Evolutionary conservation across 2,888 invertebrate species (phyloP).

Genomic region (Catonia carolina): DNA sequence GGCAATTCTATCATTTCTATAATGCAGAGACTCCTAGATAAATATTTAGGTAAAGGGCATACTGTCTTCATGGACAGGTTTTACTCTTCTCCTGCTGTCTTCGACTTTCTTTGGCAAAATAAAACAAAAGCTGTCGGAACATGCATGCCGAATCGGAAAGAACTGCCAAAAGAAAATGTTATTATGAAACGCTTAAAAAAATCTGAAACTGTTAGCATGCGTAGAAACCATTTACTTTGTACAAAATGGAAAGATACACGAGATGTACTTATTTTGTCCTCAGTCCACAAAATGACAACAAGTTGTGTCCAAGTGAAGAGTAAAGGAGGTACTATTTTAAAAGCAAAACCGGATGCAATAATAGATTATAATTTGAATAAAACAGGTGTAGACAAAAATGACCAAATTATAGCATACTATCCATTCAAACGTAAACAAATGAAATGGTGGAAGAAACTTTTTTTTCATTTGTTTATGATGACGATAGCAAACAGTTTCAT

Average conservation of each 20-base stretch:
- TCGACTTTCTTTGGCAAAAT: conserved; percentile 9
- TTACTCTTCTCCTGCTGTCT: conserved; percentile 14
- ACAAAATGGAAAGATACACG: conserved; percentile 17
- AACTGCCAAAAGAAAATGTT: conserved; percentile 1
- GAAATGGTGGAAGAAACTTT: conserved; percentile 8
- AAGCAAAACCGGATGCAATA: conserved; percentile 1
- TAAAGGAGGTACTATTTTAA: not conserved
- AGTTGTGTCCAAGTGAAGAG: not conserved
- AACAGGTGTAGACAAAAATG: not conserved
- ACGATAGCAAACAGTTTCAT: not conserved
- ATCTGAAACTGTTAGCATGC: not conserved
- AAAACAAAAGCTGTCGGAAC: conserved; percentile 11
- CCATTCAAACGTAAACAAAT: conserved; percentile 6
- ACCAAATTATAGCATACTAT: not conserved
- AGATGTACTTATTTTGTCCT: conserved; percentile 10
- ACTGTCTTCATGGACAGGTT: conserved; percentile 13
- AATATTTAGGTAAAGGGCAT: conserved; percentile 8
- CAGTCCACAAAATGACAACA: conserved; percentile 25
- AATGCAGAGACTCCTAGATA: not conserved
- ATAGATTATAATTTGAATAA: not conserved
- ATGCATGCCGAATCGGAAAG: conserved; percentile 11
- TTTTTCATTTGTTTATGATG: conserved; percentile 1
- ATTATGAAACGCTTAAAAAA: conserved; percentile 8
- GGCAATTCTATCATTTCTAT: conserved; percentile 8
- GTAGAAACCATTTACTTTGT: conserved; percentile 11